Evolutionary conservation across 2,797 vertebrate species (phyloP), one percentile per base, ranked within the genome.

Genomic region (Enteromius anoplus): DNA sequence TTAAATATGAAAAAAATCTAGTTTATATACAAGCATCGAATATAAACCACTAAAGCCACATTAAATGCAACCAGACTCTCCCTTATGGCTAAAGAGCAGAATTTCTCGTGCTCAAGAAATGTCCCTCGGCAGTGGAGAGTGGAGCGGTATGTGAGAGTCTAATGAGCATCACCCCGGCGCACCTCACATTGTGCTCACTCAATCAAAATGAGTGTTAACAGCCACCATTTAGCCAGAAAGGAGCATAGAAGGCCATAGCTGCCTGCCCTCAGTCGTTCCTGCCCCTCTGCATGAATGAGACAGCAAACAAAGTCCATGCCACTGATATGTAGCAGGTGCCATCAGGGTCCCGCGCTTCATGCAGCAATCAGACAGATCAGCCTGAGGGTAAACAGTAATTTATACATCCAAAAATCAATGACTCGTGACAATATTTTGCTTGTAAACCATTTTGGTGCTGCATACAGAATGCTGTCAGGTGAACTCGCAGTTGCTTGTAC

Each of bases 391-490:
- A 37, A 60, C 70, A 75, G 75, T 88, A 34, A 86, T 85, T 88
- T 87, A 88, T 89, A 87, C 68, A 88, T 82, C 51, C 58, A 76
- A 69, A 53, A 85, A 78, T 86, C 80, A 86, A 65, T 79, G 60
- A 45, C 82, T 79, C 42, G 26, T 51, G 32, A n/a, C 40, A 71
- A 80, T 75, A 87, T 80, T 80, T 80, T 32, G 34, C 37, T 29
- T 76, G 62, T 68, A 80, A 88, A 80, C 79, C 69, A 78, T 83
- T 69, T 71, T 66, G 68, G 72, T 34, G 55, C 26, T 34, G 71
- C 60, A 53, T 53, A 32, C 47, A 68, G 34, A 75, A 53, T n/a
- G 37, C 14, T 70, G 73, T 49, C 64, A 78, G 53, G 53, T 78
- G 26, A 76, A 58, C n/a, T 34, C 19, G 23, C 34, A 55, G 37